These are phyloP conservation scores for Diuraphis noxia DNA, from an alignment of 1,140 invertebrate genomes.

Conservation along the genomic window DNA sequence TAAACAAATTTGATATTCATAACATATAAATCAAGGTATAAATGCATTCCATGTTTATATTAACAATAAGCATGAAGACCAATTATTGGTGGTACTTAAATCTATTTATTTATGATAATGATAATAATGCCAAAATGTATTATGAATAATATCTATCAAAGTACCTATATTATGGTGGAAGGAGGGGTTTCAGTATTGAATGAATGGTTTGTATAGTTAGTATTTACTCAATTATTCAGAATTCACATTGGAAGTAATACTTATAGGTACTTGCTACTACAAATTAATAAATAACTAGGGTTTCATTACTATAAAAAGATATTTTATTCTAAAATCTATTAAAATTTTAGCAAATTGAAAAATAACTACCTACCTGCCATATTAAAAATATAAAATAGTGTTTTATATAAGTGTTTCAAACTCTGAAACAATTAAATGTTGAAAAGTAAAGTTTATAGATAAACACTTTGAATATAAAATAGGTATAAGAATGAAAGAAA, in stretches of 20 bases:
- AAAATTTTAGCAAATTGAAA: background rate
- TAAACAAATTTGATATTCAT: background rate
- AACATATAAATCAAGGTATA: background rate
- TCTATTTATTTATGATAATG: background rate
- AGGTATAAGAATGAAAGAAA: background rate
- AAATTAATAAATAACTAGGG: no score
- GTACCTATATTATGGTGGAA: no score
- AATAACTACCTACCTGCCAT: background rate
- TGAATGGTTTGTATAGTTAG: background rate
- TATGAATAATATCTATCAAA: no score
- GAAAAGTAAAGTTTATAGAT: background rate
- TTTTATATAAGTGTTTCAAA: background rate
- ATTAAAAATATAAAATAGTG: background rate
- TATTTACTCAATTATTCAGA: no score
- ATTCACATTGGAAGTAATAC: no score
- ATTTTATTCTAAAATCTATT: background rate
- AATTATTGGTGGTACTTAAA: background rate
- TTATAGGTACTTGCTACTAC: no score
- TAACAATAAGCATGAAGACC: background rate
- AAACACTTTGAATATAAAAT: background rate
- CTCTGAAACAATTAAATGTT: background rate
- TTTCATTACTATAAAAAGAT: background rate
- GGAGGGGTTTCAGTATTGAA: background rate
- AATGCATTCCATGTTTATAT: background rate
- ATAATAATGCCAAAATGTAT: background rate